phyloP scores from a whole-genome alignment of 2,888 invertebrate genomes.

The Aphrophora alni region DNA sequence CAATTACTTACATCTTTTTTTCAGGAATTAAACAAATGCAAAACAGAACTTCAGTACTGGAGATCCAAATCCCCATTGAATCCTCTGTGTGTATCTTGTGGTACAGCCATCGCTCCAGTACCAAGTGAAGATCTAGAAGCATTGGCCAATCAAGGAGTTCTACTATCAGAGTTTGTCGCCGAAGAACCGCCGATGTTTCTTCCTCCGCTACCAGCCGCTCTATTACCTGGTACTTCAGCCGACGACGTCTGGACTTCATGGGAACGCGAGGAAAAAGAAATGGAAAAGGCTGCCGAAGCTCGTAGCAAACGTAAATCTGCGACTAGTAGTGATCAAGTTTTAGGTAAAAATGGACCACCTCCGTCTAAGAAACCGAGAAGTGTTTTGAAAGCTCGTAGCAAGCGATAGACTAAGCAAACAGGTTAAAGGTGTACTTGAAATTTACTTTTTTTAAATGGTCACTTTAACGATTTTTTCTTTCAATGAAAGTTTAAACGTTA shows the following conservation, averaged over 20 bases:
- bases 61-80: constrained; percentile 85
- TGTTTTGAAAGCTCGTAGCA: constrained; percentile 34
- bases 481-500: background rate
- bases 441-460: background rate
- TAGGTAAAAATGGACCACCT: constrained; percentile 13
- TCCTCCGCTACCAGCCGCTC: background rate
- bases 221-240: background rate
- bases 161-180: constrained; percentile 23
- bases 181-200: constrained; percentile 6
- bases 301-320: constrained; percentile 30
- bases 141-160: constrained; percentile 63
- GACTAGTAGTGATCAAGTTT: background rate
- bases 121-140: constrained; percentile 67
- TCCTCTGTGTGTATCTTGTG: constrained; percentile 77
- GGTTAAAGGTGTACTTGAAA: background rate
- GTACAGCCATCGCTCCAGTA: constrained; percentile 62
- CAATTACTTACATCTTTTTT: too few relatives aligned
- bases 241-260: background rate
- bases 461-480: constrained; percentile 3
- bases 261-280: constrained; percentile 26
- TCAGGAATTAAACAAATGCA: constrained; percentile 89
- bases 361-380: constrained; percentile 25
- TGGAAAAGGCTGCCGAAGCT: background rate
- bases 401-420: constrained; percentile 17
- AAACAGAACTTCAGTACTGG: constrained; percentile 91